These are phyloP conservation scores for Lerista edwardsae DNA, from an alignment of 2,797 vertebrate species.

Conservation along the genomic window DNA sequence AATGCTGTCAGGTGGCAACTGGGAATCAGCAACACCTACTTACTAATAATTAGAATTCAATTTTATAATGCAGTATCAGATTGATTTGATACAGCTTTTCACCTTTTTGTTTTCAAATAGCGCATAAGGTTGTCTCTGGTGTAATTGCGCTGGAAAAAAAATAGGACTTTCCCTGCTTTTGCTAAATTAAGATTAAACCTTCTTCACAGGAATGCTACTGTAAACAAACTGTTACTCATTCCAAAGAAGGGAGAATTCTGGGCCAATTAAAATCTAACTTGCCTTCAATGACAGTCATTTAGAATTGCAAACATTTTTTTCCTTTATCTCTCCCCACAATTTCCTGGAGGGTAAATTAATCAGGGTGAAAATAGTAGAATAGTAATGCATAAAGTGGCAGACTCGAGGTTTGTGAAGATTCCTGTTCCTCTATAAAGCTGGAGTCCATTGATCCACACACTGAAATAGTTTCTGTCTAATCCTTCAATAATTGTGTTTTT, in stretches of 20 bases:
- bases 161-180: slow-evolving; percentile 56
- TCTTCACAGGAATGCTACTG: slow-evolving; percentile 47
- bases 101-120: slow-evolving; percentile 63
- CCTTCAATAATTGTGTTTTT: slow-evolving; percentile 71
- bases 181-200: slow-evolving; percentile 63
- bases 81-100: slow-evolving; percentile 61
- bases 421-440: slow-evolving; percentile 71
- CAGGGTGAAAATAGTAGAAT: slow-evolving; percentile 45
- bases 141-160: slow-evolving; percentile 63
- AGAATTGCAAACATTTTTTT: slow-evolving; percentile 59
- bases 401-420: slow-evolving; percentile 67
- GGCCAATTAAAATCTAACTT: slow-evolving; percentile 65
- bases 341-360: slow-evolving; percentile 59
- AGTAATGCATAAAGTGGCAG: slow-evolving; percentile 60
- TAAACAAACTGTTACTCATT: slow-evolving; percentile 53
- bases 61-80: slow-evolving; percentile 40
- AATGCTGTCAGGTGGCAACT: slow-evolving; percentile 55
- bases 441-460: slow-evolving; percentile 61
- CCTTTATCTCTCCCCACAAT: slow-evolving; percentile 55
- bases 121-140: slow-evolving; percentile 66
- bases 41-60: slow-evolving; percentile 58
- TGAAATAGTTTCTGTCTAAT: slow-evolving; percentile 73
- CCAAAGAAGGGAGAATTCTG: slow-evolving; percentile 50
- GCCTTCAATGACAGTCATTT: slow-evolving; percentile 52
- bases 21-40: slow-evolving; percentile 40